Percentiles rank a stretch among this genome's conserved stretches.
phyloP scores from a whole-genome alignment of 1,140 invertebrate genomes.

The Lepeophtheirus salmonis region DNA sequence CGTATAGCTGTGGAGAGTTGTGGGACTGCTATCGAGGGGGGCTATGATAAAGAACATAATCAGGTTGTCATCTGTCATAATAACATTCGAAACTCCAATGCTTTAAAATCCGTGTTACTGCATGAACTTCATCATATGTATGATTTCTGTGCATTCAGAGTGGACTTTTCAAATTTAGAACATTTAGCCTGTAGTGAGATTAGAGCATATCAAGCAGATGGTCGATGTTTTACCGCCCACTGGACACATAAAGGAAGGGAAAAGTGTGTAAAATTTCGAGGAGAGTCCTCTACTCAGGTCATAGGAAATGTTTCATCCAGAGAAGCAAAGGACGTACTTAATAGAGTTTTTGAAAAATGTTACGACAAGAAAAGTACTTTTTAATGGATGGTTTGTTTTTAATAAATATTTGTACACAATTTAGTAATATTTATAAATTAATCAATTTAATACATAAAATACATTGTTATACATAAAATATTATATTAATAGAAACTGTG shows the following conservation, averaged over 20 bases:
- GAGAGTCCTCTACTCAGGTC: constrained; percentile 55
- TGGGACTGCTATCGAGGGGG: constrained; percentile 56
- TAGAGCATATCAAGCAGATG: constrained; percentile 58
- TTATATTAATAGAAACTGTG: neutral
- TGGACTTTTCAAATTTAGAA: constrained; percentile 73
- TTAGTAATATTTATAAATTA: too few species aligned
- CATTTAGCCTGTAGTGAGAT: constrained; percentile 91
- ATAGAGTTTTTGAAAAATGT: constrained; percentile 74
- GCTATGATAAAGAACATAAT: constrained; percentile 71
- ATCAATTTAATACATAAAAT: too few species aligned
- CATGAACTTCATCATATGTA: constrained; percentile 96
- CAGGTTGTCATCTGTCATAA: constrained; percentile 86
- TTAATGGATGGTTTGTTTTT: neutral
- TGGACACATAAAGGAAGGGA: constrained; percentile 56
- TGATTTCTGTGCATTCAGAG: constrained; percentile 68
- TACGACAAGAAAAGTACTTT: constrained; percentile 27
- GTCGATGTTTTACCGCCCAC: constrained; percentile 70
- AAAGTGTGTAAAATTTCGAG: constrained; percentile 77
- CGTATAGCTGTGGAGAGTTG: constrained; percentile 85
- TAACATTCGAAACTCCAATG: constrained; percentile 38
- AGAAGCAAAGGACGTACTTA: constrained; percentile 53
- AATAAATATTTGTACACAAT: too few species aligned
- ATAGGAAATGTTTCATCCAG: constrained; percentile 48
- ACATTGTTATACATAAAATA: too few species aligned
- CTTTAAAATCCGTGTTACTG: constrained; percentile 53